Evolutionary conservation across 2,888 invertebrate genomes (phyloP), one percentile per base, ranked within the genome.

Genomic region (Xanthia togata): DNA sequence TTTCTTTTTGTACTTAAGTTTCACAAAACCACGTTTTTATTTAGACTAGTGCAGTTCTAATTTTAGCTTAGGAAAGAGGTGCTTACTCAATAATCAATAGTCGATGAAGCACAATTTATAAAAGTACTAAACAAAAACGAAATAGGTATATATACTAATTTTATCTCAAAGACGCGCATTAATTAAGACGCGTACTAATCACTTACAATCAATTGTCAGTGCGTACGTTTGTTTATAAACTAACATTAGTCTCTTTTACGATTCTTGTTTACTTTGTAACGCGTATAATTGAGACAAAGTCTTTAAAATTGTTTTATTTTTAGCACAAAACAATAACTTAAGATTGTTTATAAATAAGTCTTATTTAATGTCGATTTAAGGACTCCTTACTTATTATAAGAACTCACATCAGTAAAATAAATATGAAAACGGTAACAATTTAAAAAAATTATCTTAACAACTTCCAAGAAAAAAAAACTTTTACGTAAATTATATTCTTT

Each of bases 171-270:
- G 57, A 64, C n/a, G 81, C 20, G 14, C 71, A 82, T 82, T 81
- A 71, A 81, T 81, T 59, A 77, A 76, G 57, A 44, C 14, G 1
- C n/a, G 62, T 26, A 62, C 67, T 77, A 63, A 81, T 82, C 68
- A 63, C 68, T 31, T 38, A 26, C 55, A 44, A 76, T 82, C 68
- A 71, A 80, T 77, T 59, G 26, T 59, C 70, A 55, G 23, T 38
- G 41, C 59, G 14, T 20, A 5, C 3, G 31, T 20, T 20, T 76
- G 82, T 82, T 70, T 81, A 71, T 76, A 65, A 47, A 70, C 47
- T 38, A n/a, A 14, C 31, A 67, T 82, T 82, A 12, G 35, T 64
- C 17, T 26, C 5, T 81, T 80, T 65, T 20, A 65, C 55, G 23
- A 68, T 76, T 67, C 38, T 80, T 70, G 50, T 67, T 67, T 62